A percentile compares a stretch with the other conserved stretches of the same genome.
These are phyloP conservation scores for Eupithecia vulgata DNA, from an alignment of 2,888 invertebrate genomes.

Conservation along the genomic window DNA sequence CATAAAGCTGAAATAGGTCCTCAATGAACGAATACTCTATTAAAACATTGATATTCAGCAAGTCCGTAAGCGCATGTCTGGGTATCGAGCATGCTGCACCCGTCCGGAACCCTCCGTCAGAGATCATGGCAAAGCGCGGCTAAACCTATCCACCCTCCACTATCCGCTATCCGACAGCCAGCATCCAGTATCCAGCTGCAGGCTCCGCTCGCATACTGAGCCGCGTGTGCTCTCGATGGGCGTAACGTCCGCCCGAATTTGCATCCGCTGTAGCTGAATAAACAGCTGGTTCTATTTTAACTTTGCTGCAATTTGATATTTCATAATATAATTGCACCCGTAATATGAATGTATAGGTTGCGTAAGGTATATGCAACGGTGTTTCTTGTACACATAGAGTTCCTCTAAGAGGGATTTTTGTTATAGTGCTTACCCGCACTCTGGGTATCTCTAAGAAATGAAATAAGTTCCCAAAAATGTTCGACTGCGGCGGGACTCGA, in stretches of 20 bases:
- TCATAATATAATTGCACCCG: too few species aligned
- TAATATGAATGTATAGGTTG: too few species aligned
- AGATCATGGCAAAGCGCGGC: neutral
- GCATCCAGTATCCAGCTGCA: neutral
- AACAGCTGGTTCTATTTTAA: slow-evolving; percentile 7
- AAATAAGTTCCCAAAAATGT: too few species aligned
- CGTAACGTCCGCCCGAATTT: slow-evolving; percentile 33
- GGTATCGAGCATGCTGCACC: slow-evolving; percentile 2
- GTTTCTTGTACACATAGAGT: neutral
- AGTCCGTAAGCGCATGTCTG: neutral
- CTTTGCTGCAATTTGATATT: too few species aligned
- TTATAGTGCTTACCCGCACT: too few species aligned
- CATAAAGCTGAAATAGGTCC: neutral
- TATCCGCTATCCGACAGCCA: neutral
- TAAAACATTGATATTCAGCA: neutral
- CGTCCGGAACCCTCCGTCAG: neutral
- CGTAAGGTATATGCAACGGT: neutral
- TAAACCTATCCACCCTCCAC: neutral
- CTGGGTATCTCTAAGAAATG: too few species aligned
- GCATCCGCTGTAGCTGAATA: slow-evolving; percentile 5
- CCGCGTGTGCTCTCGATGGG: slow-evolving; percentile 22
- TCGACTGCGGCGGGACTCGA: too few species aligned
- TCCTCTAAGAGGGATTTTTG: too few species aligned
- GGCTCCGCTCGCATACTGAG: slow-evolving; percentile 8
- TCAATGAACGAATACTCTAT: neutral